phyloP scores from a whole-genome alignment of 2,113 vertebrate genomes.

The Callopanchax toddi region DNA sequence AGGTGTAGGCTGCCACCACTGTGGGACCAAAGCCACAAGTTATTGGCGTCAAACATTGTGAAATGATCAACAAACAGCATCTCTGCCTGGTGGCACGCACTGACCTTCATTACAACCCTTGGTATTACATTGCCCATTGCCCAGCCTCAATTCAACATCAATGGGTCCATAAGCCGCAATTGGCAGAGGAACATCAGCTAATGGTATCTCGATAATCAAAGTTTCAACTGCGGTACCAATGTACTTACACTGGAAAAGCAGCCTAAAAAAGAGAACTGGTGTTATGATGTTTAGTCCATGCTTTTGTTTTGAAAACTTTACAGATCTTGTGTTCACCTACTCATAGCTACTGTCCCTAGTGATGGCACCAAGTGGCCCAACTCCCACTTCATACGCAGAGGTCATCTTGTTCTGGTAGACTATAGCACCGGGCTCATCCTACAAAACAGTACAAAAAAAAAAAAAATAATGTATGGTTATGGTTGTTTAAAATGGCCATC shows the following conservation, averaged over 20 bases:
- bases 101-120: conserved; percentile 76
- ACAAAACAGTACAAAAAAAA: not conserved
- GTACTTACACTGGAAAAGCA: conserved; percentile 73
- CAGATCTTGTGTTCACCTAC: conserved; percentile 63
- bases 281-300: not conserved
- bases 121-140: conserved; percentile 60
- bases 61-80: conserved; percentile 9
- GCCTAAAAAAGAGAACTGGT: conserved; percentile 27
- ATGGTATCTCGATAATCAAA: conserved; percentile 29
- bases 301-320: not conserved
- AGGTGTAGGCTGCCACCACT: conserved; percentile 67
- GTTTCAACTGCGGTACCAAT: conserved; percentile 44
- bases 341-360: conserved; percentile 72
- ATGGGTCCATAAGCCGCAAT: conserved; percentile 59
- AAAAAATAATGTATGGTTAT: not conserved
- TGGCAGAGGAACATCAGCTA: conserved; percentile 16
- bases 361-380: conserved; percentile 61
- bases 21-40: conserved; percentile 15
- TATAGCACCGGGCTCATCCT: conserved; percentile 69
- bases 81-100: not conserved
- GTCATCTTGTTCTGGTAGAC: conserved; percentile 76
- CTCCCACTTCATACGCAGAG: conserved; percentile 53
- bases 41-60: not conserved
- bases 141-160: conserved; percentile 66
- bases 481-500: too few species aligned